These are phyloP conservation scores for Thalpophila matura DNA, from an alignment of 2,888 invertebrate species.

Conservation along the genomic window DNA sequence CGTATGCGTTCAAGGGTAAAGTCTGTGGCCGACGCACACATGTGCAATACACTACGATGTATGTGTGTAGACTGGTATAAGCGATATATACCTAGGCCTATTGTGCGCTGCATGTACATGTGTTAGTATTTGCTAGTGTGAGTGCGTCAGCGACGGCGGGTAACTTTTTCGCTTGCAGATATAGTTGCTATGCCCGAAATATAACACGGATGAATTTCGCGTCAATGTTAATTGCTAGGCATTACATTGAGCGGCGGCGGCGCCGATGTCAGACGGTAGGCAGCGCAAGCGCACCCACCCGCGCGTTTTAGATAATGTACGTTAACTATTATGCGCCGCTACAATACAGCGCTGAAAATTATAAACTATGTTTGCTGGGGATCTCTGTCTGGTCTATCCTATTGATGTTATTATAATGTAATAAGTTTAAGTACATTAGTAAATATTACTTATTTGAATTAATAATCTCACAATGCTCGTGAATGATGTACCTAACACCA, in stretches of 20 bases:
- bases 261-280: slow-evolving; percentile 57
- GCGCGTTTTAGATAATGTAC: slow-evolving; percentile 49
- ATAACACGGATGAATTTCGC: slow-evolving; percentile 85
- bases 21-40: slow-evolving; percentile 83
- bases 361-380: neutral
- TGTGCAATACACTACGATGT: slow-evolving; percentile 69
- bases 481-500: slow-evolving; percentile 2
- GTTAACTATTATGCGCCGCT: slow-evolving; percentile 23
- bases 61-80: slow-evolving; percentile 72
- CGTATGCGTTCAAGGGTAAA: slow-evolving; percentile 89
- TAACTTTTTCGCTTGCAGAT: slow-evolving; percentile 87
- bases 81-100: slow-evolving; percentile 79
- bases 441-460: neutral
- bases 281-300: slow-evolving; percentile 48
- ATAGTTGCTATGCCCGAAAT: slow-evolving; percentile 89
- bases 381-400: neutral
- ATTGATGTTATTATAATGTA: neutral
- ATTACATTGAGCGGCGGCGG: slow-evolving; percentile 68
- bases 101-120: slow-evolving; percentile 77
- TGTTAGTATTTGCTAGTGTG: slow-evolving; percentile 73
- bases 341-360: slow-evolving; percentile 18
- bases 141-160: slow-evolving; percentile 81
- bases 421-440: slow-evolving; percentile 7
- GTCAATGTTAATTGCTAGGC: slow-evolving; percentile 82
- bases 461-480: slow-evolving; percentile 12